Percentiles rank a stretch among this genome's conserved stretches.
Evolutionary conservation across 2,888 invertebrate species (phyloP).

Genomic region (Phengaris alcon): DNA sequence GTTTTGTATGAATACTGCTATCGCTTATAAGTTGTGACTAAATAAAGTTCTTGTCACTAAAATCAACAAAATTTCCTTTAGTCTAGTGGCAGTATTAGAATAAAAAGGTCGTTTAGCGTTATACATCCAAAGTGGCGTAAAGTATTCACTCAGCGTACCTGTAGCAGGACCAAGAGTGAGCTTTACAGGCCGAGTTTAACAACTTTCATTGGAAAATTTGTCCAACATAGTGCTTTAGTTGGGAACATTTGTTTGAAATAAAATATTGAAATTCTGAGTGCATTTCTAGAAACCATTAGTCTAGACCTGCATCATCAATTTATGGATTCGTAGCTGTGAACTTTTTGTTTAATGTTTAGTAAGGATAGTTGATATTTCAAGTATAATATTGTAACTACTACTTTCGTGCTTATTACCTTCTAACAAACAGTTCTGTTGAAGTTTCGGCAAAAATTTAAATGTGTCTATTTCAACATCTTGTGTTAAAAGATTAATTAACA

Average conservation of each 20-base stretch:
- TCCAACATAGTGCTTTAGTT: conserved; percentile 13
- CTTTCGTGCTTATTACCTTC: too few species aligned
- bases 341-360: not conserved
- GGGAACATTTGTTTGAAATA: conserved; percentile 9
- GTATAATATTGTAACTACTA: not conserved
- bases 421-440: too few species aligned
- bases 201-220: conserved; percentile 27
- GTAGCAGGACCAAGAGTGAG: conserved; percentile 7
- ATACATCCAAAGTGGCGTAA: conserved; percentile 10
- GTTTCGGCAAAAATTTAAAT: too few species aligned
- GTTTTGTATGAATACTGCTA: not conserved
- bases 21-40: not conserved
- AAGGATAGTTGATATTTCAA: not conserved
- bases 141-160: conserved; percentile 23
- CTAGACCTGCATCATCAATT: conserved; percentile 7
- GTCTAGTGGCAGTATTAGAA: not conserved
- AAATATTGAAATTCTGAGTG: conserved; percentile 25
- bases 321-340: not conserved
- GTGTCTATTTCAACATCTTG: not conserved
- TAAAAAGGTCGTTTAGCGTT: not conserved
- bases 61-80: not conserved
- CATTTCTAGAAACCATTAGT: not conserved
- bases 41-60: not conserved
- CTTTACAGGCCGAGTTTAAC: conserved; percentile 21
- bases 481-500: not conserved